A percentile compares a stretch with the other conserved stretches of the same genome.
Conservation (phyloP, 1,140 invertebrate genomes). For the Helicorthomorpha holstii region DNA sequence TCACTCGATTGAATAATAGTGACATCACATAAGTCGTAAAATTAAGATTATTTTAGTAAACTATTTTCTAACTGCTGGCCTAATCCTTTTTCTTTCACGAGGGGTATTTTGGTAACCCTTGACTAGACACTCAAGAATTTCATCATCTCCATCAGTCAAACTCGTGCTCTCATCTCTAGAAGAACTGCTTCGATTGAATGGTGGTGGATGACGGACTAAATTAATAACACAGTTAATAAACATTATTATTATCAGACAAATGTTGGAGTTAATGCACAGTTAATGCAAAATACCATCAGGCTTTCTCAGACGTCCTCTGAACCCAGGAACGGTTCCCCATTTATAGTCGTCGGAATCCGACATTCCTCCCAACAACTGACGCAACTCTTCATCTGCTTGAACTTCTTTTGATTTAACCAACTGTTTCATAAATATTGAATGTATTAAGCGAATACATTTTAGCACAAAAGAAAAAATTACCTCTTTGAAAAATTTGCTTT, state of each 20-base stretch:
- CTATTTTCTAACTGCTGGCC: conserved; percentile 42
- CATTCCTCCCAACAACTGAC: conserved; percentile 45
- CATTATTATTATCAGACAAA: not conserved
- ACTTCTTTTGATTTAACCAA: conserved; percentile 51
- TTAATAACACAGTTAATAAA: not conserved
- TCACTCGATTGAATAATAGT: too few species aligned
- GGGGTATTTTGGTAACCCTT: conserved; percentile 66
- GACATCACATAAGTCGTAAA: too few species aligned
- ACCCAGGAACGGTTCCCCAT: conserved; percentile 22
- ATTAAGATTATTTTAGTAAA: too few species aligned
- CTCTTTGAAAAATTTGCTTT: conserved; percentile 96
- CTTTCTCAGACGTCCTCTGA: conserved; percentile 14
- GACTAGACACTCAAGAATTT: conserved; percentile 67
- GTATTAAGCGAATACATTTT: not conserved
- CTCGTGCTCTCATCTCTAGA: conserved; percentile 8
- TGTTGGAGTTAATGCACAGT: not conserved
- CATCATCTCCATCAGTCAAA: conserved; percentile 55
- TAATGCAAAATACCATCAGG: not conserved
- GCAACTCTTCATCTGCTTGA: conserved; percentile 54
- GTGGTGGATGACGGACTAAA: not conserved
- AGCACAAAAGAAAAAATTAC: conserved; percentile 30
- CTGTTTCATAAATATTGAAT: not conserved
- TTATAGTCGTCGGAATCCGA: conserved; percentile 35
- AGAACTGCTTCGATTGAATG: not conserved
- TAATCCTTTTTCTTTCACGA: conserved; percentile 47